Evolutionary conservation across 1,140 invertebrate genomes (phyloP), one percentile per base, ranked within the genome.

Genomic region (Liolophura sinensis): DNA sequence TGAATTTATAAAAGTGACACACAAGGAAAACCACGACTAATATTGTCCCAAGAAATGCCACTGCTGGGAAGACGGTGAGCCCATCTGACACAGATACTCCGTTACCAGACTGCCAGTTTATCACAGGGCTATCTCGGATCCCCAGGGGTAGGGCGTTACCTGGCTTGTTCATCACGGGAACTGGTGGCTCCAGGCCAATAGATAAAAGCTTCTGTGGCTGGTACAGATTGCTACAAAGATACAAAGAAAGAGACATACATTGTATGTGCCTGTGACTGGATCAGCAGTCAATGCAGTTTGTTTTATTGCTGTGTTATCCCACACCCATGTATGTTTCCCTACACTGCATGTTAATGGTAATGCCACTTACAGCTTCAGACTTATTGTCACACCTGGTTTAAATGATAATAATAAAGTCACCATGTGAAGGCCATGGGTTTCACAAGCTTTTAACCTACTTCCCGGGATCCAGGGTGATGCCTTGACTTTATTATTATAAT

Each of bases 181-280:
- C 48, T 15, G 72, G 68, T 48, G 73, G 69, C 50, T 85, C 82
- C 47, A 85, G 62, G 51, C 73, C 78, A 15, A 91, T 75, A 0
- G 90, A 91, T 0, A 92, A 77, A 25, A 92, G 73, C 78, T 90
- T 91, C 74, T 92, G 91, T 4, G 89, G 88, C 76, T 91, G 91
- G 77, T 91, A 92, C 58, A 92, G 85, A 80, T 91, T 90, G 60
- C 89, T 90, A 77, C 68, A 85, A 84, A 55, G n/a, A n/a, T n/a
- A n/a, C n/a, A n/a, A 69, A 51, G 61, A 60, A 70, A 65, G 40
- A 15, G 68, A 64, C 16, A 15, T 18, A 56, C 15, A 54, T 20
- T 7, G 12, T 12, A 54, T 20, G n/a, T n/a, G n/a, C n/a, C n/a
- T n/a, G n/a, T n/a, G n/a, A n/a, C n/a, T n/a, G n/a, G n/a, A n/a